Conservation (phyloP, 2,797 vertebrate genomes). For the Synanceia verrucosa region DNA sequence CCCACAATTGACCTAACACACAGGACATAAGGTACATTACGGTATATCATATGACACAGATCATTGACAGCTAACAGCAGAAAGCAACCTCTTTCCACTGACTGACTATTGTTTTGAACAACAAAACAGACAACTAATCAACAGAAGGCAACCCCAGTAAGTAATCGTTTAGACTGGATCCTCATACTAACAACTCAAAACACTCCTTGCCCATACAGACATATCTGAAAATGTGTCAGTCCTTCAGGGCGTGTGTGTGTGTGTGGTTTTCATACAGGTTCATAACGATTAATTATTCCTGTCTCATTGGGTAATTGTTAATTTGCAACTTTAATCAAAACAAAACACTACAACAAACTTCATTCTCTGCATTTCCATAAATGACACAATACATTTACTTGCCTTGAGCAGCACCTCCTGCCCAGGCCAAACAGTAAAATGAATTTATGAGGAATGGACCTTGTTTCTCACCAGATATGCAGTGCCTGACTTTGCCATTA, state of each 20-base stretch:
- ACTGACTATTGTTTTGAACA: neutral
- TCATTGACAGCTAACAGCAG: neutral
- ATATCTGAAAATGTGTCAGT: neutral
- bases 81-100: neutral
- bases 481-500: constrained; percentile 66
- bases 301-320: constrained; percentile 41
- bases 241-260: neutral
- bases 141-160: neutral
- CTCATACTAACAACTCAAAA: neutral
- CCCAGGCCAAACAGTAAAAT: constrained; percentile 49
- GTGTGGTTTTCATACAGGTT: constrained; percentile 24
- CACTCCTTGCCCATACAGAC: neutral
- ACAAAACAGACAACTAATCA: neutral
- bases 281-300: constrained; percentile 50
- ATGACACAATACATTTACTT: constrained; percentile 55
- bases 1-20: neutral
- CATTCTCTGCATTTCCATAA: constrained; percentile 47
- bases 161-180: neutral
- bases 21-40: neutral
- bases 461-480: constrained; percentile 67
- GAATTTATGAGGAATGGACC: constrained; percentile 70
- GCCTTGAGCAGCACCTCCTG: constrained; percentile 51
- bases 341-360: constrained; percentile 33
- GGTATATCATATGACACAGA: constrained; percentile 1
- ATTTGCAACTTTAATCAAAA: constrained; percentile 49